phyloP scores from a whole-genome alignment of 2,888 invertebrate genomes.

The Corythucha ciliata region DNA sequence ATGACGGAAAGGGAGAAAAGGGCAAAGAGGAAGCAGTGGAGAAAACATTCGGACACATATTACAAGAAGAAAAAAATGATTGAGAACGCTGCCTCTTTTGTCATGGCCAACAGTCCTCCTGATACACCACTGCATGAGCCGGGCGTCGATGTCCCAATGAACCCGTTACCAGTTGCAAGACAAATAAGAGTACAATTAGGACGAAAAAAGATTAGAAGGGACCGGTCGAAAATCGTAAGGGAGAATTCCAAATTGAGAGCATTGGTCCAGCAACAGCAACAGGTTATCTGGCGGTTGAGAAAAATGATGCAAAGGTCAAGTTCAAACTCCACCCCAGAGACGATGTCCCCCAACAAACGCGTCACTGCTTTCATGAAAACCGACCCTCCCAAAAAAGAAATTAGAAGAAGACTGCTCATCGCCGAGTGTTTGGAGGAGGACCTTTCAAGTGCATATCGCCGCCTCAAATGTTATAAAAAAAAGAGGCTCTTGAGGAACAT shows the following conservation, averaged over 20 bases:
- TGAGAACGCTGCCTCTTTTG: neutral
- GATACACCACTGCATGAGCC: neutral
- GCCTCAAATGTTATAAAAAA: slow-evolving; percentile 6
- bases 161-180: neutral
- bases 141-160: neutral
- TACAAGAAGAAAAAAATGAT: neutral
- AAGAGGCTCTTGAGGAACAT: neutral
- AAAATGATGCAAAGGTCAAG: slow-evolving; percentile 7
- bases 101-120: neutral
- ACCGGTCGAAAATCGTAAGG: slow-evolving; percentile 6
- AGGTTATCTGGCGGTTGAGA: neutral
- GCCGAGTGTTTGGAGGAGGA: slow-evolving; percentile 7
- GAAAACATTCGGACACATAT: slow-evolving; percentile 5
- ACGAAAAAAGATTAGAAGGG: slow-evolving; percentile 6
- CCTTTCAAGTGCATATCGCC: neutral
- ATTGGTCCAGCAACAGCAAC: neutral
- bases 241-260: slow-evolving; percentile 7
- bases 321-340: neutral
- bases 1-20: too few species aligned
- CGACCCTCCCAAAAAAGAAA: neutral
- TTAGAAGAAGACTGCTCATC: neutral
- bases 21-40: slow-evolving; percentile 6
- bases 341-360: neutral
- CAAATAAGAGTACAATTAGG: slow-evolving; percentile 1
- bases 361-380: slow-evolving; percentile 2